Evolutionary conservation across 1,140 invertebrate genomes (phyloP), one percentile per base, ranked within the genome.

Genomic region (Magallana ariakensis): DNA sequence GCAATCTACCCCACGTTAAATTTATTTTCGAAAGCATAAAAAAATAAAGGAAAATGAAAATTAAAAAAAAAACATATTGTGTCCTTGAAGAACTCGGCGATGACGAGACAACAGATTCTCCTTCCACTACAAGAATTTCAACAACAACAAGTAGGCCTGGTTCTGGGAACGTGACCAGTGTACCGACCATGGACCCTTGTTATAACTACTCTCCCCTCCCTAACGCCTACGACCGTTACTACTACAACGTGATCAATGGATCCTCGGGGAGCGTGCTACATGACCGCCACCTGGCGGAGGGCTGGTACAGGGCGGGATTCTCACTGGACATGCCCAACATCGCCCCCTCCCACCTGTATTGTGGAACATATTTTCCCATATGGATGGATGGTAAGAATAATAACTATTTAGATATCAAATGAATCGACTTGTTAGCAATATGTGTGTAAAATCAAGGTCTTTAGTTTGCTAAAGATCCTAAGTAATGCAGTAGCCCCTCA

Each of bases 261-360:
- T 75, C 66, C 66, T 26, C 66, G 66, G 66, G 22, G 13, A 22
- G 11, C 22, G 11, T 13, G 22, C 2, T 75, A 26, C 66, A 75
- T 75, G 66, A 75, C 66, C 66, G 66, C 15, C 66, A 75, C 33
- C 66, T 75, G 19, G 9, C 7, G 10, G 66, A 75, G 66, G 66
- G 66, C 33, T 75, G 66, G 66, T 75, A 75, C 10, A 19, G 66
- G 66, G 66, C 66, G 22, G 66, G 66, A 26, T 3, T 26, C 22
- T 75, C 66, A 9, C 26, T 75, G 3, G 66, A 75, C 66, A 75
- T 75, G 66, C 66, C 66, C 9, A 75, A 75, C 33, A 26, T 75
- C 10, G 8, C 66, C 7, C 66, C 66, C 10, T 75, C 66, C 33
- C 66, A 26, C 15, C 66, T 75, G 11, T 26, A 75, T 13, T 75